phyloP scores from a whole-genome alignment of 35 echinoderm and acorn worm genomes.

The Heliocidaris tuberculata region DNA sequence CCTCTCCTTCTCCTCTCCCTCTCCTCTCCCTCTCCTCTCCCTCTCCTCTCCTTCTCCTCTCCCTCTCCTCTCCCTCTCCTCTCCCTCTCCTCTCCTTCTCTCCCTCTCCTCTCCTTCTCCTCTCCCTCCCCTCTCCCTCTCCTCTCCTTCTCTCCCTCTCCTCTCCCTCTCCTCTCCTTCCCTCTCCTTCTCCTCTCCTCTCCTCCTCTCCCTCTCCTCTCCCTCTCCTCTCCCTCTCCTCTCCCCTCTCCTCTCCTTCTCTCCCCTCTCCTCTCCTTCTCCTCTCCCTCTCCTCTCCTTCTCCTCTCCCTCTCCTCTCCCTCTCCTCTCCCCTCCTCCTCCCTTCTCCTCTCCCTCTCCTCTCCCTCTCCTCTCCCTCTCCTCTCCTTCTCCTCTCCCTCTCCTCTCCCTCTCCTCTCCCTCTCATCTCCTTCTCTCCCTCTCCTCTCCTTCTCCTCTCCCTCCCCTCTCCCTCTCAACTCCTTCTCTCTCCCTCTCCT shows the following conservation, averaged over 20 bases:
- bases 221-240: neutral
- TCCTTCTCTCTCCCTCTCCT: neutral
- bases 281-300: too few species aligned
- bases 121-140: neutral
- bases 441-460: neutral
- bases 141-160: neutral
- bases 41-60: neutral
- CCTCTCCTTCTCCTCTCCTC: too few species aligned
- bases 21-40: too few species aligned
- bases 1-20: too few species aligned
- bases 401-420: neutral
- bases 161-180: neutral
- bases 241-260: neutral
- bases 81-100: neutral
- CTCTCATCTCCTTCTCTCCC: neutral
- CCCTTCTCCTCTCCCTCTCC: too few species aligned
- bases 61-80: too few species aligned
- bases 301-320: too few species aligned
- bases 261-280: too few species aligned
- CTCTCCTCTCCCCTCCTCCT: too few species aligned
- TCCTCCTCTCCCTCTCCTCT: neutral
- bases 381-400: too few species aligned
- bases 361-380: too few species aligned
- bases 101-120: neutral
- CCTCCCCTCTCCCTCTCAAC: too few species aligned